Conservation (phyloP, 1,140 invertebrate genomes). For the Sitobion miscanthi region DNA sequence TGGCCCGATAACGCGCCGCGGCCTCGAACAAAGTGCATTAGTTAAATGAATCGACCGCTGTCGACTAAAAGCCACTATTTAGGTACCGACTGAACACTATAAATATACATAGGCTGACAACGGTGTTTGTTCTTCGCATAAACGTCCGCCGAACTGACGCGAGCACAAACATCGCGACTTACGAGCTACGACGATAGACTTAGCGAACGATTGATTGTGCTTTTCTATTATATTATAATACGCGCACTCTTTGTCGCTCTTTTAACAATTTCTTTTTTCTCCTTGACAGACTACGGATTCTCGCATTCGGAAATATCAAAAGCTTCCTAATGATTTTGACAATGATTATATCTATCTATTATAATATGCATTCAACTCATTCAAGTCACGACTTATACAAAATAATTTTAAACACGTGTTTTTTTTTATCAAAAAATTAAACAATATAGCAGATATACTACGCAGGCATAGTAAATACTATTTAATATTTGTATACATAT, state of each 20-base stretch:
- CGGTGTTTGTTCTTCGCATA: background rate
- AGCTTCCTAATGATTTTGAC: no score
- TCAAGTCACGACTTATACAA: background rate
- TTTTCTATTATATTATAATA: background rate
- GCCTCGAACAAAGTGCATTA: conserved; percentile 15
- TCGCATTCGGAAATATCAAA: background rate
- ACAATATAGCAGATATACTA: background rate
- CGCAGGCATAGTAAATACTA: no score
- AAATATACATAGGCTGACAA: background rate
- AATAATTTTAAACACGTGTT: background rate
- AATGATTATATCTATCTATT: no score
- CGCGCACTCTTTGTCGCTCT: background rate
- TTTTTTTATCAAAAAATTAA: background rate
- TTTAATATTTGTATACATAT: no score
- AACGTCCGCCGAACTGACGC: background rate
- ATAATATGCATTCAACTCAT: background rate
- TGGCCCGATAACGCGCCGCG: background rate
- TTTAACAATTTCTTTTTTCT: background rate
- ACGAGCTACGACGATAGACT: background rate
- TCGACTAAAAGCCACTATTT: background rate
- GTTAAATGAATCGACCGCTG: conserved; percentile 19
- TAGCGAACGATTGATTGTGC: background rate
- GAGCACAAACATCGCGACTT: background rate
- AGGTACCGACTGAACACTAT: background rate
- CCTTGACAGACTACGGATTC: background rate